These are phyloP conservation scores for Gila orcuttii DNA, from an alignment of 2,113 vertebrate genomes.

Conservation along the genomic window DNA sequence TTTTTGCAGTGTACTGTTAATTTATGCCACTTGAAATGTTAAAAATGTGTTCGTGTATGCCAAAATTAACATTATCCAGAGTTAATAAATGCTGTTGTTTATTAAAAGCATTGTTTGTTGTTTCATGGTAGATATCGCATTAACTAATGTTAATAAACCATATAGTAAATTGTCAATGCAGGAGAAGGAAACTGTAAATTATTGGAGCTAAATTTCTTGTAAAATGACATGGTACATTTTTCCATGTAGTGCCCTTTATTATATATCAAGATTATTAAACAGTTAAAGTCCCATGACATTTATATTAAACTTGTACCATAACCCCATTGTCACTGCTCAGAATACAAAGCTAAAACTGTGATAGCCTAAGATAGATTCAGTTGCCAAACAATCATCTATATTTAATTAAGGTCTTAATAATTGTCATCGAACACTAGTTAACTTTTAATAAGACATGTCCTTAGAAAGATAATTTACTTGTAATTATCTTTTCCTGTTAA, in stretches of 20 bases:
- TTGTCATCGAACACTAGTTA: constrained; percentile 65
- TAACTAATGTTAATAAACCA: not conserved
- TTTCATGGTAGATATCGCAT: not conserved
- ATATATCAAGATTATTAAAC: not conserved
- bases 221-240: not conserved
- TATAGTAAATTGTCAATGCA: not conserved
- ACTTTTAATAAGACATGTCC: constrained; percentile 64
- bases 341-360: constrained; percentile 15
- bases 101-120: not conserved
- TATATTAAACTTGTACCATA: constrained; percentile 16
- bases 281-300: constrained; percentile 12
- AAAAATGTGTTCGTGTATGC: not conserved
- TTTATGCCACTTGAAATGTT: not conserved
- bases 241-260: not conserved
- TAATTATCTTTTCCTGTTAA: constrained; percentile 63
- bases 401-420: constrained; percentile 70
- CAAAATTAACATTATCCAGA: not conserved
- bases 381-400: constrained; percentile 67
- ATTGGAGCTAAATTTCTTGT: not conserved
- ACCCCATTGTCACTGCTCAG: constrained; percentile 4
- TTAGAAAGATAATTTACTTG: constrained; percentile 67
- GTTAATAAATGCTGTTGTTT: not conserved
- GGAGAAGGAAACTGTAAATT: not conserved
- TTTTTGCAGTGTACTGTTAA: not conserved
- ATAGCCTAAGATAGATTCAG: constrained; percentile 59